Base-by-base conservation (phyloP, 2,113 vertebrate genomes). In the Myodes glareolus region DNA sequence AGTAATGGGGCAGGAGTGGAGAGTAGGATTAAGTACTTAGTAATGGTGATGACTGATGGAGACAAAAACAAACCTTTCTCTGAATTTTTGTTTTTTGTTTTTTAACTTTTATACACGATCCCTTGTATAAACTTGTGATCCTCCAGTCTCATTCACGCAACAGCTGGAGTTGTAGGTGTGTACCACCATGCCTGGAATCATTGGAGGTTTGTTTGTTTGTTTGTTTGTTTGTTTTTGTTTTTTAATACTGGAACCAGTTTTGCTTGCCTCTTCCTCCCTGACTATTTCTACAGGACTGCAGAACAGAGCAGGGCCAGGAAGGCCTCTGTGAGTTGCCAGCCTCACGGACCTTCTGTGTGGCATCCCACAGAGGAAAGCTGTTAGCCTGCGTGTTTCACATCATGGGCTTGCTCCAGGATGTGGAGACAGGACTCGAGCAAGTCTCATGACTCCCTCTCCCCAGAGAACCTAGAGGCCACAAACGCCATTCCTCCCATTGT, bases 1-100 rank as follows among this genome's bases (percentile, higher is more conserved):
- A 1, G 2, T 58, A 9, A 65, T 3, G 58, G 1, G n/a, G 0
- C 0, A 1, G 45, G 12, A 12, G 1, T 50, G 55, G 31, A 14
- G 8, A 17, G 7, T 39, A 31, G 6, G 17, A 63, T 4, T 7
- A 5, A 12, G 11, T 73, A 31, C 61, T 81, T 29, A 12, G 58
- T 70, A 94, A 70, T 3, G 21, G 9, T 47, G 23, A 42, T 5
- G 39, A 86, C 19, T 70, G 68, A 31, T 36, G 31, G n/a, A 42
- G 21, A 55, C 42, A 63, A 92, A 21, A 45, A 61, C 31, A 21
- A 33, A 67, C 25, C 36, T 16, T 61, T 72, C 95, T 90, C 36
- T 65, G 2, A 80, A 84, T 67, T 84, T 78, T 12, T 61, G 55
- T 45, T 45, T 45, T 45, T 45, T 4, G 45, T 47, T 47, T 61